Conservation (phyloP, 2,888 invertebrate genomes). For the Pristionchus arcanus region DNA sequence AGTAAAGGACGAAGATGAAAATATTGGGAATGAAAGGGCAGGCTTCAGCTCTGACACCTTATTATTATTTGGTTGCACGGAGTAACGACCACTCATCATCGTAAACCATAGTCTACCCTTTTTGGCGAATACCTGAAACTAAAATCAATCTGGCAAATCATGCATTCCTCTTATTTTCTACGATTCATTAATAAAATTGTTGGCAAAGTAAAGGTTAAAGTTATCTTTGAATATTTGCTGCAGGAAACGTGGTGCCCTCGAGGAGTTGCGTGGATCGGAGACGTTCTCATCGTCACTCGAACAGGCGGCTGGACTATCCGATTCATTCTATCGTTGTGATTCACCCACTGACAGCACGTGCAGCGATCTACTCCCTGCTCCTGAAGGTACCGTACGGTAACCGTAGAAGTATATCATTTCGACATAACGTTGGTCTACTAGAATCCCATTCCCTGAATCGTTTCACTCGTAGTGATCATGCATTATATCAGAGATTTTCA, state of each 20-base stretch:
- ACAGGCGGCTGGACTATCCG: background rate
- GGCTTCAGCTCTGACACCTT: background rate
- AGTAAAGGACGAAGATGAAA: background rate
- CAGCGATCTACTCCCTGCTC: slow-evolving; percentile 69
- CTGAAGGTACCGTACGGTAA: slow-evolving; percentile 60
- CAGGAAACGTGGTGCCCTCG: slow-evolving; percentile 62
- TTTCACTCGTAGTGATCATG: too few relatives aligned
- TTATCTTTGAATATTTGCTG: background rate
- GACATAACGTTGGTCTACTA: too few relatives aligned
- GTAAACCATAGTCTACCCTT: background rate
- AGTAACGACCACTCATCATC: background rate
- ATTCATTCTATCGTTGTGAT: slow-evolving; percentile 58
- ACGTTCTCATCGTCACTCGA: background rate
- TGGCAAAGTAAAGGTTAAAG: too few relatives aligned
- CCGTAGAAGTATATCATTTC: too few relatives aligned
- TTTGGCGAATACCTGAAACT: too few relatives aligned
- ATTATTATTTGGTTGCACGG: background rate
- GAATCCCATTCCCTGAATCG: too few relatives aligned
- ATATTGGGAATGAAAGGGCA: background rate
- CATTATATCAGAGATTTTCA: too few relatives aligned
- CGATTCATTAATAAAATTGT: too few relatives aligned
- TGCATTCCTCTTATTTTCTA: too few relatives aligned
- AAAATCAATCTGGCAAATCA: too few relatives aligned
- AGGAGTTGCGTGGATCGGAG: slow-evolving; percentile 51
- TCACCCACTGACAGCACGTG: slow-evolving; percentile 69